Conservation (phyloP, 2,797 vertebrate species). For the Pseudomugil tenellus region DNA sequence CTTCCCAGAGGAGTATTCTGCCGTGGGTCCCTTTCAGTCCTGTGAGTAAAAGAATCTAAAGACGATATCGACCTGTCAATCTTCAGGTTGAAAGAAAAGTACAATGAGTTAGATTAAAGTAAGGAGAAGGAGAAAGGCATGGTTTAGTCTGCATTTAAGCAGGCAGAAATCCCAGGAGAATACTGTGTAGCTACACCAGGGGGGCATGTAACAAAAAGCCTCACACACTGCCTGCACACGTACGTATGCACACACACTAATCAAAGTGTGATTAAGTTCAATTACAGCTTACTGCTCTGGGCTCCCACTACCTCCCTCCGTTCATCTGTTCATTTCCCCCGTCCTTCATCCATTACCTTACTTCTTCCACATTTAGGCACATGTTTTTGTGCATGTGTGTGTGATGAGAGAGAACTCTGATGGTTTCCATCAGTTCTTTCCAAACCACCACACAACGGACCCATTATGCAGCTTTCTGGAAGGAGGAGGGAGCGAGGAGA, state of each 20-base stretch:
- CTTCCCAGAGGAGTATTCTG: conserved; percentile 79
- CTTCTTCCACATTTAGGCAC: conserved; percentile 66
- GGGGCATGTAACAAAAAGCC: conserved; percentile 33
- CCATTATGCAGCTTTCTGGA: conserved; percentile 76
- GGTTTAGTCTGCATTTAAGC: conserved; percentile 71
- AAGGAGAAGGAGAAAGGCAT: conserved; percentile 26
- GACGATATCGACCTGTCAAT: conserved; percentile 19
- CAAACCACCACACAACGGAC: conserved; percentile 76
- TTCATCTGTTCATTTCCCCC: conserved; percentile 44
- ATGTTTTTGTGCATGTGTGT: conserved; percentile 42
- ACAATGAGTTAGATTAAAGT: conserved; percentile 28
- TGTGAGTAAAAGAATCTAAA: conserved; percentile 73
- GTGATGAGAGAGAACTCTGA: conserved; percentile 59
- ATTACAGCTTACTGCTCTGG: conserved; percentile 74
- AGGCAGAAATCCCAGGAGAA: conserved; percentile 62
- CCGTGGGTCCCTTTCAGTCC: conserved; percentile 76
- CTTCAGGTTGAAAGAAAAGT: neutral
- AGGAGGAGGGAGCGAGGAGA: conserved; percentile 44
- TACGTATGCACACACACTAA: conserved; percentile 44
- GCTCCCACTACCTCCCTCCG: conserved; percentile 59
- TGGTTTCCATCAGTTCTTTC: conserved; percentile 78
- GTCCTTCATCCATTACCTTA: conserved; percentile 70
- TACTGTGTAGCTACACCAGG: conserved; percentile 27
- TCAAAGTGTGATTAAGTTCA: conserved; percentile 73
- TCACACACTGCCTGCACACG: conserved; percentile 14